A percentile compares a stretch with the other conserved stretches of the same genome.
Conservation (phyloP, 2,113 vertebrate genomes). For the Raja brachyura region DNA sequence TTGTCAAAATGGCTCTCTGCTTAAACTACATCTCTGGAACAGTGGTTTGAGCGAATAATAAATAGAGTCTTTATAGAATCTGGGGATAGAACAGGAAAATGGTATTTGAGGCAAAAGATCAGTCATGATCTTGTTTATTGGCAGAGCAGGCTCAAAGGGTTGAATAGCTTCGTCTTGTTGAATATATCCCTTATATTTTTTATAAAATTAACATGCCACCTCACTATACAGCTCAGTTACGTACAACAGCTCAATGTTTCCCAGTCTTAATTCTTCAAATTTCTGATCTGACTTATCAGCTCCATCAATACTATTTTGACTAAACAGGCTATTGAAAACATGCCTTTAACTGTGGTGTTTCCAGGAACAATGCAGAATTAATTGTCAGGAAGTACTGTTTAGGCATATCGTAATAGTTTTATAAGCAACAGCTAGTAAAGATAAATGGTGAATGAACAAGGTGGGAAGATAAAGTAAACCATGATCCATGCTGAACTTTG, state of each 20-base stretch:
- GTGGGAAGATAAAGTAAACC: slow-evolving; percentile 21
- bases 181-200: no score
- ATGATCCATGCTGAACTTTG: neutral
- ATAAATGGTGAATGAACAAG: slow-evolving; percentile 23
- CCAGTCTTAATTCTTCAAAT: neutral
- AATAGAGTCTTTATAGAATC: neutral
- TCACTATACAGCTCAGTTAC: no score
- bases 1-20: neutral
- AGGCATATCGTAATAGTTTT: neutral
- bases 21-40: no score
- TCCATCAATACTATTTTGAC: neutral
- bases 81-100: no score
- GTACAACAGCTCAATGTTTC: no score
- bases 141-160: no score
- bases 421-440: neutral
- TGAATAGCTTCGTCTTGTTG: no score
- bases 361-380: neutral
- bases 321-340: neutral
- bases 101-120: no score
- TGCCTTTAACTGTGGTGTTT: neutral
- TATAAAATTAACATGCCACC: neutral
- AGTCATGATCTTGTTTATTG: no score
- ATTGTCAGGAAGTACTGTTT: neutral
- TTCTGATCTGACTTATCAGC: neutral
- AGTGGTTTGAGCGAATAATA: neutral